These are phyloP conservation scores for Ceramica pisi DNA, from an alignment of 2,888 invertebrate species.

Conservation along the genomic window DNA sequence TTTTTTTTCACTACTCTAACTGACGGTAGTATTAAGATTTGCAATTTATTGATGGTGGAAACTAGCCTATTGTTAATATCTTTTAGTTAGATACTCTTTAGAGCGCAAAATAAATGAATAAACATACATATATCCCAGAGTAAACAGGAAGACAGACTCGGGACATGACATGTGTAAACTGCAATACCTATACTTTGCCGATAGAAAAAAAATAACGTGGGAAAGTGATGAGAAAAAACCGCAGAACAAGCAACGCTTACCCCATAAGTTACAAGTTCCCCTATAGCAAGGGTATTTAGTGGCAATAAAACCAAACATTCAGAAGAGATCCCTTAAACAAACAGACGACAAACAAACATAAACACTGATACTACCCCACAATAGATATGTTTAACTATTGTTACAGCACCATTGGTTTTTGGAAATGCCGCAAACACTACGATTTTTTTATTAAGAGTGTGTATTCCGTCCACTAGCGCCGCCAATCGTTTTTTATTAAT, in stretches of 20 bases:
- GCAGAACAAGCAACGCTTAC: slow-evolving; percentile 19
- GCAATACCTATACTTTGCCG: neutral
- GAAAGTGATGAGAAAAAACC: slow-evolving; percentile 30
- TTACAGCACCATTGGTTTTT: slow-evolving; percentile 70
- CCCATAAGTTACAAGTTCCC: slow-evolving; percentile 48
- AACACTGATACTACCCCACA: slow-evolving; percentile 71
- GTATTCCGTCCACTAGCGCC: too few species aligned
- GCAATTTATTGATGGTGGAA: too few species aligned
- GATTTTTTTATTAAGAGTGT: too few species aligned
- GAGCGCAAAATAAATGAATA: too few species aligned
- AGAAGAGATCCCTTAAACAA: slow-evolving; percentile 74
- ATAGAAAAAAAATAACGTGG: neutral
- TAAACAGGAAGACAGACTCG: neutral
- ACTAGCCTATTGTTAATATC: too few species aligned
- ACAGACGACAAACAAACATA: slow-evolving; percentile 74
- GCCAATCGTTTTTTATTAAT: too few species aligned
- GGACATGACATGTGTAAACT: neutral
- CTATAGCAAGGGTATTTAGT: slow-evolving; percentile 57
- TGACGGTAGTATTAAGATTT: too few species aligned
- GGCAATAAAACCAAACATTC: slow-evolving; percentile 76
- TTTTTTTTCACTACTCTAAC: too few species aligned
- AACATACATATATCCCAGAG: too few species aligned
- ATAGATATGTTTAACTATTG: slow-evolving; percentile 76
- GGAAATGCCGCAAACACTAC: slow-evolving; percentile 53
- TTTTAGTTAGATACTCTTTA: too few species aligned